Base-by-base conservation (phyloP, 2,113 vertebrate species). In the Hystrix cristata region DNA sequence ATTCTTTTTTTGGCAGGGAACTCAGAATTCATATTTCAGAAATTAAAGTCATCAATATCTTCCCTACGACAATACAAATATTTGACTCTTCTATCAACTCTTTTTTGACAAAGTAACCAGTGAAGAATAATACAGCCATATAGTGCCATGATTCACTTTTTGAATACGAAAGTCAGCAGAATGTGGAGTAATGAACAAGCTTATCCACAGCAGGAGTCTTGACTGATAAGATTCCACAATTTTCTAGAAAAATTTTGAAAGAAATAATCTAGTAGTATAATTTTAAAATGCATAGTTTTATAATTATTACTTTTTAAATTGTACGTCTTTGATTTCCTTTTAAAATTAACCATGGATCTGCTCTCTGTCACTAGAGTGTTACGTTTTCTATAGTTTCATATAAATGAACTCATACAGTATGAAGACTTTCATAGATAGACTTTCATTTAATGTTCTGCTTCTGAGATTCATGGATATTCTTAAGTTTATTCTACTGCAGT, bases 101-200 rank as follows among this genome's bases (percentile, higher is more conserved):
- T 94, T 12, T 81, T 94, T 92, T 89, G 69, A 71, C 72, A 72
- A 87, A 93, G 62, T 81, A 67, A 81, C 18, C 43, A 67, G 25
- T 57, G n/a, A 38, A 31, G 65, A 80, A 13, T 29, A 60, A 88
- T 11, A 25, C 43, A 69, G 25, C 16, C 8, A 76, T 74, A 16
- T 11, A 21, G 4, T 87, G 5, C 43, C 3, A 12, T 51, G 25
- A 64, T 27, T 91, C 76, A 71, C 53, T 59, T 19, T 94, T 67
- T 76, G 38, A 82, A 59, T 81, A 65, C 43, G 8, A 87, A 90
- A 96, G 76, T 82, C 23, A 81, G 8, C 13, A 55, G 14, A 65
- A 43, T 53, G 43, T 80, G 34, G 21, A 51, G 3, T 48, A 72
- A 69, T 62, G 55, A 31, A n/a, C 5, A 4, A n/a, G 27, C 31